Evolutionary conservation across 2,888 invertebrate species (phyloP).

Genomic region (Ophonus ardosiacus): DNA sequence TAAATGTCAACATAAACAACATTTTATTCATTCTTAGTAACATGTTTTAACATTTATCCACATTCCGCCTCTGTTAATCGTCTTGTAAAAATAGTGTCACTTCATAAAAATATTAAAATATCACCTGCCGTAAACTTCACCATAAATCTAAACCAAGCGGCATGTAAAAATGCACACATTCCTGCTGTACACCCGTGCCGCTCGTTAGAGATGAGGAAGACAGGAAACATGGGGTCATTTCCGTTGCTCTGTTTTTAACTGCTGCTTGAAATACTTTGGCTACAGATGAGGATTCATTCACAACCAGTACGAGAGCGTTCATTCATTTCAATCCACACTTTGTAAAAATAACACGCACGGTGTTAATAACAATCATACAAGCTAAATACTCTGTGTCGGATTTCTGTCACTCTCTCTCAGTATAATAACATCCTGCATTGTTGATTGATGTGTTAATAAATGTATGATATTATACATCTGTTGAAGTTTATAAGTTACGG

Average conservation of each 20-base stretch:
- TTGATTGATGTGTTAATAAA: conserved; percentile 15
- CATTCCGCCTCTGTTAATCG: neutral
- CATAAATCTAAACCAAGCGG: neutral
- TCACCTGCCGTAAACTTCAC: conserved; percentile 14
- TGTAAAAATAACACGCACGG: conserved; percentile 6
- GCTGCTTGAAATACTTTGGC: conserved; percentile 17
- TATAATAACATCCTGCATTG: conserved; percentile 18
- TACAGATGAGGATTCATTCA: conserved; percentile 16
- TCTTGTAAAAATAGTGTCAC: conserved; percentile 2
- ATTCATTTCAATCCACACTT: conserved; percentile 41
- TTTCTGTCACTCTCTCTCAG: neutral
- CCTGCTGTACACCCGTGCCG: neutral
- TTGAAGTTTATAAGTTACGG: too few species aligned
- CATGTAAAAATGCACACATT: neutral
- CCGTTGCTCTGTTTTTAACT: conserved; percentile 43
- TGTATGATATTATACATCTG: neutral
- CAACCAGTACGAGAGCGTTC: conserved; percentile 10
- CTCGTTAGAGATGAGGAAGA: conserved; percentile 1
- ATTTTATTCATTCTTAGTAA: too few species aligned
- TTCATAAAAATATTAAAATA: conserved; percentile 34
- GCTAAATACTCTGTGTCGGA: conserved; percentile 18
- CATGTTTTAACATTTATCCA: neutral
- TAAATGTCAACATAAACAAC: too few species aligned
- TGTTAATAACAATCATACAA: conserved; percentile 8
- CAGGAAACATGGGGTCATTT: conserved; percentile 40